Base-by-base conservation (phyloP, 1,140 invertebrate genomes). In the Achatina immaculata region DNA sequence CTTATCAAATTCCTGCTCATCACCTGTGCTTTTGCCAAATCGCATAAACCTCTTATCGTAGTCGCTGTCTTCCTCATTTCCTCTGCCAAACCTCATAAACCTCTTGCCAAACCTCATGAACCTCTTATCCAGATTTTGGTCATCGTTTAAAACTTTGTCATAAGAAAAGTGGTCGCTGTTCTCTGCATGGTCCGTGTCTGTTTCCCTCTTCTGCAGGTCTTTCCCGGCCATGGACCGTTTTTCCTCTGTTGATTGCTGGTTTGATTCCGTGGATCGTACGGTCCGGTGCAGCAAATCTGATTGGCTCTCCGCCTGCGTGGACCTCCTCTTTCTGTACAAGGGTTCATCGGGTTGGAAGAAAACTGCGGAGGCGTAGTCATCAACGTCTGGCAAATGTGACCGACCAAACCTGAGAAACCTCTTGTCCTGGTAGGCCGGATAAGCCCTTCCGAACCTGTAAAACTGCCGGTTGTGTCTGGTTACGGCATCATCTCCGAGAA, bases 81-180 rank as follows among this genome's bases (percentile, higher is more conserved):
- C 36, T 28, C 43, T 19, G 82, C 86, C 74, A 36, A 45, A 38
- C 72, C 86, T 40, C 83, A 85, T 86, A 65, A 86, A 86, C 40
- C 85, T 36, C 55, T 87, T 86, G 7, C 88, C 88, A 81, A 89
- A 89, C 38, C 88, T 79, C 80, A 90, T 87, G 79, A 88, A 90
- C 31, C 84, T 84, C 73, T 90, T 89, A 0, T 84, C 88, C 16
- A 84, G 84, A n/a, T 83, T 81, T 16, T 78, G 72, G 16, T 81
- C 74, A 9, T 87, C 88, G 68, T 48, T 55, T 11, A 21, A 28
- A 19, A 42, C 80, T 81, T 24, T 75, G 58, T 65, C 69, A 48
- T 38, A 34, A 31, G 66, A 40, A 43, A 21, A 72, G 58, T 45
- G 6, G 6, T 16, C 55, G 2, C 24, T 45, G 19, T 1, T 28